Base-by-base conservation (phyloP, 2,113 vertebrate genomes). In the Onychorhynchus coronatus region DNA sequence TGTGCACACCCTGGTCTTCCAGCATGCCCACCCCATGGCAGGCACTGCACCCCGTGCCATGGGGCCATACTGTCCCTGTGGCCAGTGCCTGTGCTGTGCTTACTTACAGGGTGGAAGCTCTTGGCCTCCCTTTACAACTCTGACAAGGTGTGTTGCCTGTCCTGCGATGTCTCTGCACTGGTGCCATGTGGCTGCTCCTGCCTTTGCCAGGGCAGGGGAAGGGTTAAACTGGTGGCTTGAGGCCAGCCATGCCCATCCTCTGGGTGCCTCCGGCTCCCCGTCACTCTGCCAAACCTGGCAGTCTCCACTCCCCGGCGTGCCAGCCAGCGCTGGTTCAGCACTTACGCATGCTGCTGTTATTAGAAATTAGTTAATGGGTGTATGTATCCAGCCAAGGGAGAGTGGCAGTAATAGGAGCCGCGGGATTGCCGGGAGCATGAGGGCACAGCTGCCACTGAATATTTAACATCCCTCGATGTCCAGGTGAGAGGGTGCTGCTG, bases 331-430 rank as follows among this genome's bases (percentile, higher is more conserved):
- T 92, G 92, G 95, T 93, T 97, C 90, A 84, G 88, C 93, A 94
- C 85, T 96, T 97, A 95, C 93, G 92, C 85, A 91, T 49, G 72
- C 63, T 93, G 90, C 95, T 84, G 95, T 96, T 96, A 96, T 95
- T 97, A 96, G 96, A 91, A 95, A 97, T 95, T 62, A 91, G 85
- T 96, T 94, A 94, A 95, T 85, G 94, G 70, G 37, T 82, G 92
- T 81, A n/a, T 66, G 91, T 86, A 76, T 95, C 71, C 4, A 17
- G 85, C 75, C 35, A 35, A 66, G 46, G 68, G 44, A 81, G 78
- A 92, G 65, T 17, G 6, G 52, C 67, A 5, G 94, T 95, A 96
- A 96, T 93, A 92, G 94, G 91, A 93, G 96, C 85, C 6, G 10
- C 0, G 28, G 85, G 85, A 93, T 66, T 70, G 73, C 85, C 0